Evolutionary conservation across 2,113 vertebrate species (phyloP).

Genomic region (human (Homo sapiens)): GRCh38 chr12:71401001-71401500

Average conservation of each 20-base stretch:
- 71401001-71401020: slow-evolving; percentile 28
- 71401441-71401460: neutral
- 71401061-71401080: slow-evolving; percentile 23
- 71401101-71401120: slow-evolving; percentile 1
- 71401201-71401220: neutral
- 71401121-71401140: neutral
- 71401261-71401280: neutral
- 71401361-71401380: neutral
- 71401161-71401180: neutral
- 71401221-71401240: neutral
- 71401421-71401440: neutral
- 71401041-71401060: slow-evolving; percentile 17
- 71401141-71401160: neutral
- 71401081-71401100: slow-evolving; percentile 53
- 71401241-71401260: neutral
- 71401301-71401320: neutral
- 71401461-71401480: neutral
- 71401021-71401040: neutral
- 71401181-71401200: slow-evolving; percentile 18
- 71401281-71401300: neutral
- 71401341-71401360: neutral
- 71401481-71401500: neutral
- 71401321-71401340: neutral
- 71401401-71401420: neutral
- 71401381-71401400: neutral